Base-by-base conservation (phyloP, 2,797 vertebrate genomes). In the Sebastes minor region DNA sequence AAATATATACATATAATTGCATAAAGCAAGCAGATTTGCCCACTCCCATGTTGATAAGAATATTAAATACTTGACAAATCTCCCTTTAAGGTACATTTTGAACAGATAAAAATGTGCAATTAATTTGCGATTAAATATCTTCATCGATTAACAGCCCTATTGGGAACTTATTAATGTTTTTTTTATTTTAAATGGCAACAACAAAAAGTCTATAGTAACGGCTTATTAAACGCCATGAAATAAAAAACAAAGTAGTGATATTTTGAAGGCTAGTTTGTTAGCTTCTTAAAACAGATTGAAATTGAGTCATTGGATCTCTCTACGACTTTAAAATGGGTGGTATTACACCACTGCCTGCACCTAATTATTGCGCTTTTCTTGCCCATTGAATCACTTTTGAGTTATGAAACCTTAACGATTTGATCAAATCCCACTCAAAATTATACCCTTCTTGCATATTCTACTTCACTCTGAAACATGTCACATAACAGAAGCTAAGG, bases 11-110 rank as follows among this genome's bases (percentile, higher is more conserved):
- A 42, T 42, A 42, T 16, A 42, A 0, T 42, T 42, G 38, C 13
- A 42, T 42, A 42, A 16, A 42, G 38, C 38, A 35, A 42, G 0
- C 38, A 42, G 0, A 42, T 42, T 42, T 42, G 0, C 38, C 2
- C 14, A 42, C 38, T 42, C 38, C 38, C 13, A 16, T 42, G 38
- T 42, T 42, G 38, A 42, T 42, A 42, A 42, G 13, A 42, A 1
- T 42, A 42, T 42, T 2, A 38, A 14, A 38, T 38, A 35, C 33
- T 35, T 35, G 33, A 35, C 33, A 35, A 35, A 35, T 35, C 33
- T 35, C 11, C 33, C 33, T 35, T 38, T 38, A 38, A 38, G 35
- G 35, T 38, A 38, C 35, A 38, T 38, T 38, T 38, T 0, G 35
- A 38, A 38, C 35, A 14, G 35, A 38, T 38, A 38, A 5, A 38